phyloP scores from a whole-genome alignment of 2,797 vertebrate species.

The Coreius guichenoti region DNA sequence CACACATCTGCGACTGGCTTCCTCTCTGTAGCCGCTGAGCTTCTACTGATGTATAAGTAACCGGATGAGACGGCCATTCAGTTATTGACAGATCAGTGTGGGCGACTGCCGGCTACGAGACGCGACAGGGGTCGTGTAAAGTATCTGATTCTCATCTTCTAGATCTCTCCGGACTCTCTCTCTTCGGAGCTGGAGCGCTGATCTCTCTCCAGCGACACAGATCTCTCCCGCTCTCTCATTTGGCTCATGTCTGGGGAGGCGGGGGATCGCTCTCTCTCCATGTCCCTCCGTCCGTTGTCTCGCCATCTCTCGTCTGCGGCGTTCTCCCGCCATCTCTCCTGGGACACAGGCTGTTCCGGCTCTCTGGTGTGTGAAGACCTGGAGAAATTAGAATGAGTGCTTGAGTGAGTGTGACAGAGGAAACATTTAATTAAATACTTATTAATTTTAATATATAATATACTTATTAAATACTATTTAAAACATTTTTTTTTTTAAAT shows the following conservation, averaged over 20 bases:
- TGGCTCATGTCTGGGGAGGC: conserved; percentile 70
- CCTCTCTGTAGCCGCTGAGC: conserved; percentile 22
- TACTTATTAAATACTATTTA: too few species aligned
- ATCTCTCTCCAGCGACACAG: conserved; percentile 77
- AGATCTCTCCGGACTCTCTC: conserved; percentile 77
- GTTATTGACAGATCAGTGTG: conserved; percentile 39
- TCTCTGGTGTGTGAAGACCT: conserved; percentile 77
- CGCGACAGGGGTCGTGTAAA: conserved; percentile 46
- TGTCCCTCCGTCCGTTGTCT: conserved; percentile 53
- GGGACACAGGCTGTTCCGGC: conserved; percentile 68
- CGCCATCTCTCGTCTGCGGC: conserved; percentile 68
- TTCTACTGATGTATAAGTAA: conserved; percentile 22
- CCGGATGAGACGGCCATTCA: conserved; percentile 5
- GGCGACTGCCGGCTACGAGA: conserved; percentile 9
- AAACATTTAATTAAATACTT: background rate
- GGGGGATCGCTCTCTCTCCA: conserved; percentile 61
- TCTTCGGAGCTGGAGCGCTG: conserved; percentile 81
- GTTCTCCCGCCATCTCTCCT: conserved; percentile 68
- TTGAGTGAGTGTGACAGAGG: background rate
- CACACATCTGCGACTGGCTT: conserved; percentile 17
- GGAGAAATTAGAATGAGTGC: background rate
- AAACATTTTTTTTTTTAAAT: too few species aligned
- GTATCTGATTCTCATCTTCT: conserved; percentile 46
- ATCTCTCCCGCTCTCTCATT: conserved; percentile 75
- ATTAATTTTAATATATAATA: too few species aligned